Base-by-base conservation (phyloP, 2,888 invertebrate species). In the Pseudococcus viburni region DNA sequence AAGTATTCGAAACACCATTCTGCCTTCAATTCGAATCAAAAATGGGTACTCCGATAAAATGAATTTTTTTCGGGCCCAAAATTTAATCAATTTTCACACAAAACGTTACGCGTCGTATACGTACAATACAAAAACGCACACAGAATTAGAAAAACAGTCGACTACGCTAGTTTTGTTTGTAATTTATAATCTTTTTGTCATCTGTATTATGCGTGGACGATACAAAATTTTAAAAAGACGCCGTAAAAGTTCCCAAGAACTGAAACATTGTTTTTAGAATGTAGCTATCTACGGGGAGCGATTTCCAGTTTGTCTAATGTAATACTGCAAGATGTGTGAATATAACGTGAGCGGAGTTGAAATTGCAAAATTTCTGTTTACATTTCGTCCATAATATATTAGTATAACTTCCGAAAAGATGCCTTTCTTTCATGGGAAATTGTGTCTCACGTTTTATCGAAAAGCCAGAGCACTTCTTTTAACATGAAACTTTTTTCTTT, bases 341-440 rank as follows among this genome's bases (percentile, higher is more conserved):
- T 88, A 88, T 88, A 88, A 88, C 88, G 88, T 88, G 88, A 88
- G 88, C 83, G 51, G 88, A 88, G 88, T 88, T 80, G 88, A 88
- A 88, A 88, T 88, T 88, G 88, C 88, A 88, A 88, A 88, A 88
- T 88, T 88, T 88, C 83, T 88, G 88, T 88, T 88, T 88, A 88
- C 88, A 88, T 88, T 88, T 88, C 88, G 88, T 88, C 88, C 88
- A 88, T 88, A 88, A 88, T 88, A 88, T 88, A 88, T 88, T 88
- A 88, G 88, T 88, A 88, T 88, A 88, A 88, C 88, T 88, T 88
- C 88, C 88, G 80, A 83, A 88, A 88, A 88, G 83, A 83, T 83
- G 80, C 39, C 80, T 59, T 88, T 88, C 77, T 51, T 51, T 48
- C 48, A 88, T 80, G 48, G 80, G 51, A 55, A 55, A 59, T 55